Base-by-base conservation (phyloP, 2,113 vertebrate species). In the Thalassoma bifasciatum region DNA sequence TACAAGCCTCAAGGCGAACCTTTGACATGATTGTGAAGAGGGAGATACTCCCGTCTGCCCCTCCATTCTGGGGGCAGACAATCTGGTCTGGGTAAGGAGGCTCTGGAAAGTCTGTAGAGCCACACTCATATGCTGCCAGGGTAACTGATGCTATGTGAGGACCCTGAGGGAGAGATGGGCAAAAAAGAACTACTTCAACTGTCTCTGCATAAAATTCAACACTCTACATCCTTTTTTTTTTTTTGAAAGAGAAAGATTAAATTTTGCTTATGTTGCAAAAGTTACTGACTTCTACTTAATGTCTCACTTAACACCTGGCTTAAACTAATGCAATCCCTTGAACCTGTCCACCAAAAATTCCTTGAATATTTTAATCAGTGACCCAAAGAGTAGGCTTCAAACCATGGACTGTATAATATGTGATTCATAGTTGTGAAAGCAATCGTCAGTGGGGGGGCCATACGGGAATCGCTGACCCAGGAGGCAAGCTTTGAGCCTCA, bases 81-180 rank as follows among this genome's bases (percentile, higher is more conserved):
- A 99, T 98, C 63, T 98, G 95, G 88, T 98, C 96, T 0, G 98
- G 98, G 88, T 99, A 99, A 0, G 98, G 98, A 22, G 98, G 98
- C 89, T 99, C 98, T 2, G 98, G 98, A 81, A 99, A 99, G 89
- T 98, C 95, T 68, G 96, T 96, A 14, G 98, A 98, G 83, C 97
- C 95, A 75, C 98, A 99, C 93, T 99, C 98, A 62, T 99, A 99
- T 1, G 98, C 98, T 87, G 98, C 97, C 86, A 99, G 93, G 8
- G 98, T 99, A 47, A 99, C 98, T 10, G 98, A 99, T 26, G 98
- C 98, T 95, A 99, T 99, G 88, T 99, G 98, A 83, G 98, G 98
- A 81, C 98, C 98, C 98, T 99, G 86, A 44, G 8, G 64, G 87
- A 85, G 21, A 49, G 64, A 50, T n/a, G 10, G 64, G 19, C 53